These are phyloP conservation scores for Hydrolagus colliei DNA, from an alignment of 2,797 vertebrate species.

Conservation along the genomic window DNA sequence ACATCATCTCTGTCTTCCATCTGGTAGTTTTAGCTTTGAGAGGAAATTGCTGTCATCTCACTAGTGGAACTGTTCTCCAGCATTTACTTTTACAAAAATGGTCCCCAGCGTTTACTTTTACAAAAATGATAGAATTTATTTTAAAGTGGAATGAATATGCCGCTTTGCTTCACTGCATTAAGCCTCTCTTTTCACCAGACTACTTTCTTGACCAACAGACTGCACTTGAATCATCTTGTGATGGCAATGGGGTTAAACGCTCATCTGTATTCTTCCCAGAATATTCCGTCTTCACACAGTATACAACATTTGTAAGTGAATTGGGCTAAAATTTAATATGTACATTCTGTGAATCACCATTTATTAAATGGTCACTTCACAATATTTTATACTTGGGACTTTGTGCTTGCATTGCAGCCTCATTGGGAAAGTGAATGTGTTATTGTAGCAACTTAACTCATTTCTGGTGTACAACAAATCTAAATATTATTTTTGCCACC, in stretches of 20 bases:
- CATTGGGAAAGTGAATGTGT: background rate
- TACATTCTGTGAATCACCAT: too few species aligned
- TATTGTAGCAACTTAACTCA: background rate
- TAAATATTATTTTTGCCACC: background rate
- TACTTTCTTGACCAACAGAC: background rate
- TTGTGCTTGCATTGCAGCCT: background rate
- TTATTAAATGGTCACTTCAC: background rate
- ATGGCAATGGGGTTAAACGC: background rate
- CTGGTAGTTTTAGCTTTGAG: background rate
- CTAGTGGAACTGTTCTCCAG: too few species aligned
- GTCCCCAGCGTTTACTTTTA: too few species aligned
- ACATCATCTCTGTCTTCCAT: too few species aligned
- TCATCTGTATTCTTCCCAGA: background rate
- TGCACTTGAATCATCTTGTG: background rate
- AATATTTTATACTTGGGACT: background rate
- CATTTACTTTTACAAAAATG: too few species aligned
- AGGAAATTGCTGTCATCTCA: too few species aligned
- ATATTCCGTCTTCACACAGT: background rate
- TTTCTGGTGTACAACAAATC: background rate
- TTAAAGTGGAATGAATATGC: background rate
- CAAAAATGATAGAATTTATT: background rate
- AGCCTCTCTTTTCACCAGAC: background rate
- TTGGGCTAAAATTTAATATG: background rate
- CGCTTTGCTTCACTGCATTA: background rate
- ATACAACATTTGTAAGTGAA: background rate